phyloP scores from a whole-genome alignment of 1,140 invertebrate species.

The Ceratina australensis region DNA sequence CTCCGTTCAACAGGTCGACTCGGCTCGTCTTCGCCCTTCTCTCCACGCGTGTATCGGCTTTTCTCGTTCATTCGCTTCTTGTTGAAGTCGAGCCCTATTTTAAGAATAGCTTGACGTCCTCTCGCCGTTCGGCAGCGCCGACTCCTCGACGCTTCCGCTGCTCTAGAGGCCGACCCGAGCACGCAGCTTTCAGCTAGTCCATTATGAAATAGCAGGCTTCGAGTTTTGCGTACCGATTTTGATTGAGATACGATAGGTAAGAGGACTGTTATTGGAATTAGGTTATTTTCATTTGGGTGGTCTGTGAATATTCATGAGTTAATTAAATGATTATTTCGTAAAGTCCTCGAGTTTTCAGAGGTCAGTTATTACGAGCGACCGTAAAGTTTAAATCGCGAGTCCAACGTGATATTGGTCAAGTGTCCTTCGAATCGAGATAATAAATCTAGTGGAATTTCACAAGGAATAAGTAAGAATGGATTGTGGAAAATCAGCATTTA shows the following conservation, averaged over 20 bases:
- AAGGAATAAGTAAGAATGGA: too few relatives aligned
- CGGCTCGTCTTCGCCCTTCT: background rate
- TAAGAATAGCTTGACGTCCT: slow-evolving; percentile 64
- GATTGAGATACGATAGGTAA: background rate
- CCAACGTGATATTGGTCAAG: background rate
- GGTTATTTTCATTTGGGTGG: background rate
- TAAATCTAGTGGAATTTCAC: too few relatives aligned
- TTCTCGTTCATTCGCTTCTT: slow-evolving; percentile 47
- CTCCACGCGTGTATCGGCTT: slow-evolving; percentile 35
- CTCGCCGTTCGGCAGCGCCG: slow-evolving; percentile 41
- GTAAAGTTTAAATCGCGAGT: background rate
- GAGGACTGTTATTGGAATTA: background rate
- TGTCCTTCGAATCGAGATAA: too few relatives aligned
- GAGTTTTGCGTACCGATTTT: background rate
- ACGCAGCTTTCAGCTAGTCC: background rate
- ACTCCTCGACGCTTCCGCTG: slow-evolving; percentile 33
- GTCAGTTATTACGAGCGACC: background rate
- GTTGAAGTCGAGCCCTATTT: slow-evolving; percentile 66
- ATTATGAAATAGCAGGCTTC: background rate
- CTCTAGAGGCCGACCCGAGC: background rate
- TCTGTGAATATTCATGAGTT: background rate
- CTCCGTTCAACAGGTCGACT: slow-evolving; percentile 1
- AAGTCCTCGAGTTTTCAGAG: background rate
- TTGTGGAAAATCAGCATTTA: too few relatives aligned
- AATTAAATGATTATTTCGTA: background rate